Evolutionary conservation across 2,113 vertebrate species (phyloP).

Genomic region (Percina caprodes): DNA sequence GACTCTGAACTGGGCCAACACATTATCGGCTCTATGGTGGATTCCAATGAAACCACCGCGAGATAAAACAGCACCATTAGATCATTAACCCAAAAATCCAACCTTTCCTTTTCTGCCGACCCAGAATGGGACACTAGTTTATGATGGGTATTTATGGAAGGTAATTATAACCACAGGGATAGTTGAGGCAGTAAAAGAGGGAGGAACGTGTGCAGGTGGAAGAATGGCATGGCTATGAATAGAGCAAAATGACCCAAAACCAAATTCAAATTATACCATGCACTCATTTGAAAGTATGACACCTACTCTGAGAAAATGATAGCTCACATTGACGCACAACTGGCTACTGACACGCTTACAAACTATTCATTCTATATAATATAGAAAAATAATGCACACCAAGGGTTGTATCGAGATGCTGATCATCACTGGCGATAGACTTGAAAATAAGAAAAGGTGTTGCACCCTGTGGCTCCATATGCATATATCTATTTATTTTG

Average conservation of each 20-base stretch:
- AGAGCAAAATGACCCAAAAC: constrained; percentile 72
- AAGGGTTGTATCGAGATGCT: too few species aligned
- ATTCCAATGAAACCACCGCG: constrained; percentile 28
- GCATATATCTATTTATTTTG: too few species aligned
- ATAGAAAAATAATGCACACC: too few species aligned
- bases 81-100: constrained; percentile 78
- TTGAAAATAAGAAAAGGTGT: too few species aligned
- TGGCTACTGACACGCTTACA: background rate
- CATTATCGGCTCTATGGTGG: constrained; percentile 39
- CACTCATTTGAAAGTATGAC: constrained; percentile 62
- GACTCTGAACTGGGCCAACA: constrained; percentile 63
- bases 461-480: too few species aligned
- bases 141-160: constrained; percentile 74
- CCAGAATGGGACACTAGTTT: constrained; percentile 47
- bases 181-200: constrained; percentile 12
- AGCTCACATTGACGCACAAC: constrained; percentile 15
- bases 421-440: too few species aligned
- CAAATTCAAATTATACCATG: constrained; percentile 49
- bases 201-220: constrained; percentile 50
- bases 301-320: constrained; percentile 41
- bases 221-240: constrained; percentile 63
- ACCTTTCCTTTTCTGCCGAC: constrained; percentile 60
- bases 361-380: background rate
- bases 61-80: constrained; percentile 22
- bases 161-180: constrained; percentile 67